Conservation (phyloP, 2,797 vertebrate species). For the Phoebastria nigripes region DNA sequence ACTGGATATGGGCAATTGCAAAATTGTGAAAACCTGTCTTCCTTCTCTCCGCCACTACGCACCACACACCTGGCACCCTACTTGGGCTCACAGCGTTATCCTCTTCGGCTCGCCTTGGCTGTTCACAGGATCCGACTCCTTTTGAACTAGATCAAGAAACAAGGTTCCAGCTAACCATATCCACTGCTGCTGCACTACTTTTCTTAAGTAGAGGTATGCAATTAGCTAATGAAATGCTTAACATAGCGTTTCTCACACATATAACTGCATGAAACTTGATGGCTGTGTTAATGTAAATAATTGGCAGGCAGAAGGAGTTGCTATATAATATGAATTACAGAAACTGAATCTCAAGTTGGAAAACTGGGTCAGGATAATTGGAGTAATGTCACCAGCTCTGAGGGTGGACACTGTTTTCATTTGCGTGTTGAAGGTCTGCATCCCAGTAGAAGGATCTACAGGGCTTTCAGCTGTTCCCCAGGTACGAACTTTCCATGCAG, state of each 20-base stretch:
- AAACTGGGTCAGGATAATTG: background rate
- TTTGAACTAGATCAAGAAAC: background rate
- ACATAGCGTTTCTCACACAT: background rate
- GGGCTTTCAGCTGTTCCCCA: background rate
- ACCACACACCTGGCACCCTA: accelerated
- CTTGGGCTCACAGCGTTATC: accelerated
- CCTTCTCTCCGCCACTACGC: background rate
- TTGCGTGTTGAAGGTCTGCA: background rate
- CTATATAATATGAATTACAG: background rate
- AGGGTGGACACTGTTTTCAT: background rate
- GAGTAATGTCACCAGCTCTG: background rate
- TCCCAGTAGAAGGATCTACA: background rate
- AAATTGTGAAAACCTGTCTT: background rate
- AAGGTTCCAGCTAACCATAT: background rate
- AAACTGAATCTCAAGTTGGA: background rate
- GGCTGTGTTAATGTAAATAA: background rate
- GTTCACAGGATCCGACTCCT: background rate
- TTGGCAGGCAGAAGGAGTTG: background rate
- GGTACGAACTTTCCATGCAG: background rate
- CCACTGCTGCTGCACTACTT: background rate
- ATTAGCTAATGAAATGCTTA: background rate
- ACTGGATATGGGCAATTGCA: background rate
- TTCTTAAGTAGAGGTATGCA: background rate
- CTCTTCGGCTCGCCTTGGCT: background rate
- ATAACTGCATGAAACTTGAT: background rate